phyloP scores from a whole-genome alignment of 2,888 invertebrate species.

The Nemurella pictetii region DNA sequence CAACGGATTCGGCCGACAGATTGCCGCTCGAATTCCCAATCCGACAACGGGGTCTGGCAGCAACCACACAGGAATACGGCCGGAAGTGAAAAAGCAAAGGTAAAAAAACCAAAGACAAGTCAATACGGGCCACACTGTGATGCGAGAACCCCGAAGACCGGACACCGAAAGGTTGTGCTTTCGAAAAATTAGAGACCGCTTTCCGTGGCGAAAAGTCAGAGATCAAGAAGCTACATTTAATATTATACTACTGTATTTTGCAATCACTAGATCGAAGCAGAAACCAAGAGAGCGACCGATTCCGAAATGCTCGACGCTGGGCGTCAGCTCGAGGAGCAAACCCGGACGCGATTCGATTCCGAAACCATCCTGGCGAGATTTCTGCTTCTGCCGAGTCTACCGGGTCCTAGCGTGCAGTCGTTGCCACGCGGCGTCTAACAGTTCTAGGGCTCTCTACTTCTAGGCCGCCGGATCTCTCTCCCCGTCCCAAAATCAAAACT shows the following conservation, averaged over 20 bases:
- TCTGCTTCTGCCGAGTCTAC: not conserved
- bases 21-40: not conserved
- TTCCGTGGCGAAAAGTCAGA: no score
- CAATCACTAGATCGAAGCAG: not conserved
- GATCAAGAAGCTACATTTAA: no score
- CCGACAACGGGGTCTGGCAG: not conserved
- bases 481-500: not conserved
- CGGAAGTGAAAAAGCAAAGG: not conserved
- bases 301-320: not conserved
- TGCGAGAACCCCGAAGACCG: not conserved
- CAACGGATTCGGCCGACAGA: no score
- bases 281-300: not conserved
- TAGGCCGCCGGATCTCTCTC: no score
- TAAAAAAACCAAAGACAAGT: not conserved
- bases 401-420: not conserved
- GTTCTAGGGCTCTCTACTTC: not conserved
- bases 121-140: not conserved
- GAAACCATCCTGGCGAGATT: not conserved
- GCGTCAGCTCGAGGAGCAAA: not conserved
- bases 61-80: not conserved
- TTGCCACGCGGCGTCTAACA: not conserved
- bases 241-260: no score
- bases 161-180: not conserved
- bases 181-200: not conserved
- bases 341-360: not conserved